These are phyloP conservation scores for Pedetes capensis DNA, from an alignment of 2,113 vertebrate species.

Conservation along the genomic window DNA sequence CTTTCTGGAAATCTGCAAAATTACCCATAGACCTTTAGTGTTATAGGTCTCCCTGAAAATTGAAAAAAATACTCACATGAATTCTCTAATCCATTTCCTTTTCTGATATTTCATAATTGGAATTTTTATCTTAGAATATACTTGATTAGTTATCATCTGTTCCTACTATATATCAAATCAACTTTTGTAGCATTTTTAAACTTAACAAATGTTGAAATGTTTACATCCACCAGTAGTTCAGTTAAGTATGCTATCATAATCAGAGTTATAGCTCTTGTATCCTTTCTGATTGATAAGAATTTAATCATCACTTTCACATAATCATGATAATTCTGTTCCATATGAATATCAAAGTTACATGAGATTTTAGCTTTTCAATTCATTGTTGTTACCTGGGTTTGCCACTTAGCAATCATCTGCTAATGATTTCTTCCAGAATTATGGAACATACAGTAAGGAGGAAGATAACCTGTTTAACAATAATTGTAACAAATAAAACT, in stretches of 20 bases:
- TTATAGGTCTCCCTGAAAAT: not conserved
- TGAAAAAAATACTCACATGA: not conserved
- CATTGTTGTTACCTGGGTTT: not conserved
- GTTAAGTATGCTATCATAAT: not conserved
- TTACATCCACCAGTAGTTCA: not conserved
- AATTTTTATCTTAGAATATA: not conserved
- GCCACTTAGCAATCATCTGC: not conserved
- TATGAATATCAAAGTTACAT: not conserved
- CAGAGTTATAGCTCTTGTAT: not conserved
- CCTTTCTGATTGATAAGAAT: not conserved
- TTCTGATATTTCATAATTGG: not conserved
- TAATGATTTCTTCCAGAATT: not conserved
- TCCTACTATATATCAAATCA: not conserved
- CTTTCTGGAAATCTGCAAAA: not conserved
- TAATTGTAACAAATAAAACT: not conserved
- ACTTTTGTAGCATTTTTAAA: not conserved
- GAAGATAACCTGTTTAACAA: not conserved
- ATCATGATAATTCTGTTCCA: not conserved
- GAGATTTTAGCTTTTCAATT: not conserved
- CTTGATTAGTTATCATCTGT: not conserved
- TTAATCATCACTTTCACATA: not conserved
- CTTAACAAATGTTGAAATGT: not conserved
- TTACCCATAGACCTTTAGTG: not conserved
- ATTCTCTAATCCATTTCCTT: not conserved
- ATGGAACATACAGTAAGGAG: not conserved